Base-by-base conservation (phyloP, 2,797 vertebrate genomes). In the Hybognathus amarus region DNA sequence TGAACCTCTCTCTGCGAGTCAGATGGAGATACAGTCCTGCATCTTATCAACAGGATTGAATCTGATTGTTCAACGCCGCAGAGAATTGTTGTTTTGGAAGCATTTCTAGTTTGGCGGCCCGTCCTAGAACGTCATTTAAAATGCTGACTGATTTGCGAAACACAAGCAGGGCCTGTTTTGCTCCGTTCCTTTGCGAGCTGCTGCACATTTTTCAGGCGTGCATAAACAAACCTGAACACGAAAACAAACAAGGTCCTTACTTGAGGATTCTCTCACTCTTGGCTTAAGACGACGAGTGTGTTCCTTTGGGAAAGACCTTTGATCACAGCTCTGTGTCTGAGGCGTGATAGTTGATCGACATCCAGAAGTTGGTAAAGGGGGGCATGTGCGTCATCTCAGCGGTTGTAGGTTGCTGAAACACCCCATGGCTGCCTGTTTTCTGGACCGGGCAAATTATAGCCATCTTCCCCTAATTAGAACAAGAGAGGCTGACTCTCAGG, bases 391-490 rank as follows among this genome's bases (percentile, higher is more conserved):
- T 82, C 75, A 86, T 67, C 56, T 47, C 50, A 15, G 22, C 50
- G 17, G 59, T 80, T 82, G 79, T 78, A 85, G 79, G 70, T 85
- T 77, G 73, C 83, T 70, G 52, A 85, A 83, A 85, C 79, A 76
- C 77, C 71, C 70, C 50, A 24, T 76, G 73, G 79, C 83, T 42
- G 45, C 82, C 74, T 86, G 56, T 47, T 84, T 86, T 87, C 38
- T 71, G 79, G 79, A 77, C 64, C 17, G 66, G 69, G 80, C 80
- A 84, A 86, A 88, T 88, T 87, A 88, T 88, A 86, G 82, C 81
- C 27, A 38, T 85, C 77, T 70, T 75, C 76, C 85, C 73, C 78
- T 87, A 85, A 88, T 88, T 83, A 87, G 85, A 87, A 88, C 80
- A 86, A 87, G 84, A 83, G 54, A 79, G 36, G 15, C 50, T 63